A percentile compares a stretch with the other conserved stretches of the same genome.
Conservation (phyloP, 1,140 invertebrate genomes). For the Caerostris extrusa region DNA sequence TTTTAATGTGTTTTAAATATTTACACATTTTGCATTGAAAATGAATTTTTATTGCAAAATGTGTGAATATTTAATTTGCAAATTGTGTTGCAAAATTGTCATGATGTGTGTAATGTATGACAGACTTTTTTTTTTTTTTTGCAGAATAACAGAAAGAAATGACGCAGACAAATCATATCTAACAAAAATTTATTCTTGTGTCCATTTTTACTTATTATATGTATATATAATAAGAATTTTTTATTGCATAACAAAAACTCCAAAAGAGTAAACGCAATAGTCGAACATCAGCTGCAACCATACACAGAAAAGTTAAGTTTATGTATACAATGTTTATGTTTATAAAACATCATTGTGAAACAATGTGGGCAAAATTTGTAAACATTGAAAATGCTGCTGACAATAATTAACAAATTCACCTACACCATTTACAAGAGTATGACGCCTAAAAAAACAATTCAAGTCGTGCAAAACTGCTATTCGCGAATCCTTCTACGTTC, state of each 20-base stretch:
- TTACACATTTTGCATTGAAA: too few relatives aligned
- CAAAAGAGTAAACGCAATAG: conserved; percentile 17
- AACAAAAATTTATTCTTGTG: conserved; percentile 41
- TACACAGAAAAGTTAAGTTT: neutral
- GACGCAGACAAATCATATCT: neutral
- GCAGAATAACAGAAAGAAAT: too few relatives aligned
- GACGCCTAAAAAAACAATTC: neutral
- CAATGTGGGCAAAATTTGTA: conserved; percentile 18
- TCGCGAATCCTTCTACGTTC: neutral
- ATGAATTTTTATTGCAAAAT: too few relatives aligned
- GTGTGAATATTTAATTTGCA: too few relatives aligned
- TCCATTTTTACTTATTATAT: neutral
- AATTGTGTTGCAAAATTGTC: too few relatives aligned
- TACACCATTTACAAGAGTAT: neutral
- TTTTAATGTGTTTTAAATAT: too few relatives aligned
- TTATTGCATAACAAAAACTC: conserved; percentile 20
- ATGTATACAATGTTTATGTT: conserved; percentile 22
- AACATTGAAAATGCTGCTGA: conserved; percentile 7
- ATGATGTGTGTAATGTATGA: too few relatives aligned
- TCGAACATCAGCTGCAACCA: neutral
- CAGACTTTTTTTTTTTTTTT: too few relatives aligned
- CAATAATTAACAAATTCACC: conserved; percentile 8
- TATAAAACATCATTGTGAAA: conserved; percentile 33
- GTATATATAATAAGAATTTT: conserved; percentile 22
- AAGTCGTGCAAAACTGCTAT: neutral